phyloP scores from a whole-genome alignment of 37 sponge, comb jelly and placozoan species.

The Aplysina aerophoba region DNA sequence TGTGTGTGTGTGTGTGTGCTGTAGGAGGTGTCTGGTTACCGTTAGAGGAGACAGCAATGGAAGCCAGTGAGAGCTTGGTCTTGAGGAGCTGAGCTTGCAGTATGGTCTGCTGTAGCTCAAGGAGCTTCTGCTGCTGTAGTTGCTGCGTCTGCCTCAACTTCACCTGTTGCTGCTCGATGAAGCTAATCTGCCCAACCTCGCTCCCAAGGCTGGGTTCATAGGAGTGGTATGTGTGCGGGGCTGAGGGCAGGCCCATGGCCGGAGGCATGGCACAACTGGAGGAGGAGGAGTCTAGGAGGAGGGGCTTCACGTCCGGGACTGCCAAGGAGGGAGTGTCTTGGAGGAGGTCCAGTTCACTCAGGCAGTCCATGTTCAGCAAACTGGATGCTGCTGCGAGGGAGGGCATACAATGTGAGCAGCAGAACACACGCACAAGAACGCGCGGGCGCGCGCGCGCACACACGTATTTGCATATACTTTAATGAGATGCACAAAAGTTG shows the following conservation, averaged over 20 bases:
- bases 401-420: too few relatives aligned
- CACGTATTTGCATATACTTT: too few relatives aligned
- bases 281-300: not conserved
- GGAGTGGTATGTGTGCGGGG: not conserved
- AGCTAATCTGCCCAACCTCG: not conserved
- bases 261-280: not conserved
- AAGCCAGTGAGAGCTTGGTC: conserved; percentile 19
- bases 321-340: not conserved
- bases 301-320: conserved; percentile 10
- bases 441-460: too few relatives aligned
- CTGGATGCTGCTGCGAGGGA: too few relatives aligned
- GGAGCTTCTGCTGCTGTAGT: conserved; percentile 72
- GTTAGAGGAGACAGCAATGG: not conserved
- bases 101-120: conserved; percentile 69
- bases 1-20: too few relatives aligned
- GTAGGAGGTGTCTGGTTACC: too few relatives aligned
- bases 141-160: conserved; percentile 46
- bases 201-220: not conserved
- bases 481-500: too few relatives aligned
- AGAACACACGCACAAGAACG: too few relatives aligned
- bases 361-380: conserved; percentile 8
- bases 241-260: too few relatives aligned
- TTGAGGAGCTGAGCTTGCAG: conserved; percentile 24
- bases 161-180: conserved; percentile 16
- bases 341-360: not conserved